Evolutionary conservation across 53 echinoderm and acorn worm species (phyloP), one percentile per base, ranked within the genome.

Genomic region (Echinarachnius parma): DNA sequence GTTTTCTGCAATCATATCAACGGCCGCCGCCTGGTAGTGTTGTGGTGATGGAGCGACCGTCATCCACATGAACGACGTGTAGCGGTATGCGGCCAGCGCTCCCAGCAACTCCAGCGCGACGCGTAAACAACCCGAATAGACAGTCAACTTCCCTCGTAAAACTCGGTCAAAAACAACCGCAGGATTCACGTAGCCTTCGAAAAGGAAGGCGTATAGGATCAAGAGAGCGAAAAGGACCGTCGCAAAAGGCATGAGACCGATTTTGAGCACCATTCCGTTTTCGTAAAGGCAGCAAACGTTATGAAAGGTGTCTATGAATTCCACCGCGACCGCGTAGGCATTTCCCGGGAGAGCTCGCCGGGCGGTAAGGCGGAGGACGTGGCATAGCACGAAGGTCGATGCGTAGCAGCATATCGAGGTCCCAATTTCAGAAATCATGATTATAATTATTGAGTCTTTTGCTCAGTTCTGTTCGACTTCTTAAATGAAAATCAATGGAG

Each of bases 101-200:
- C 66, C 90, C n/a, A 83, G 11, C 35, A 93, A 55, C 44, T 86
- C 82, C 4, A 82, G 31, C 39, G 70, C 9, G 9, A 89, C 88
- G 26, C 77, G 89, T 24, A 84, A n/a, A 37, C 61, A n/a, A 60
- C 80, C 84, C 32, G 82, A 64, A 4, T 52, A 2, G 13, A 84
- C 31, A 2, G 79, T 72, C 31, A 89, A 64, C 70, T 86, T 83
- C 28, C 67, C 47, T 53, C 78, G 86, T 23, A 90, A 34, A 27
- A 86, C 65, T 5, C 50, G 74, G 29, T 86, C 84, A n/a, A 94
- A 81, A 22, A 90, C 66, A 4, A 74, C 75, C 1, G 83, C 82
- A 15, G 94, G 94, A 46, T 94, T 94, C 30, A 83, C 88, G 14
- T 75, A 78, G 31, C 76, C 81, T 72, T 94, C 94, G 53, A 82